Base-by-base conservation (phyloP, 2,113 vertebrate species). In the Arenaria interpres region DNA sequence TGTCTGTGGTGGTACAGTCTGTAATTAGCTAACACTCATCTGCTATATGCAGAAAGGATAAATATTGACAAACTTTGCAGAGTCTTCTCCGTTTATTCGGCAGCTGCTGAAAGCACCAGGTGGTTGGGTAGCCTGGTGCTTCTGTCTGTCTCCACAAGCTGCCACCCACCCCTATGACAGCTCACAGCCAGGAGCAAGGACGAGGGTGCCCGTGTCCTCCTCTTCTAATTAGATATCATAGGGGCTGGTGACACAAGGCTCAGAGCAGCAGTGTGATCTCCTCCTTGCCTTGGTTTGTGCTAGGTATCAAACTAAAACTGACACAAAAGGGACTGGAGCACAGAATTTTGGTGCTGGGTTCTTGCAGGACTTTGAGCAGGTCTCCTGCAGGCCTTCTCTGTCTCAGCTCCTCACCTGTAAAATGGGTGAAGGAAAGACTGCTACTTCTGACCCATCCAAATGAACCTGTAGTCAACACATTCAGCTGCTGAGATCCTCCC, bases 401-500 rank as follows among this genome's bases (percentile, higher is more conserved):
- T 43, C 33, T 81, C 53, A 88, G 30, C 3, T 57, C 33, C 75
- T 76, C 48, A 77, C 17, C 14, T 63, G 43, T 48, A 63, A 77
- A 73, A 46, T 7, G 53, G 3, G 9, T 27, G 37, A 28, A 43
- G 46, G n/a, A 45, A 66, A n/a, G 20, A 32, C 32, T 80, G 13
- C 5, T 43, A 6, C 46, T 71, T 73, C 43, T 32, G 28, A 60
- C 13, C 50, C 25, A 23, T 9, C 6, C 28, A 62, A 33, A 41
- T 2, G 45, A 66, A 56, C 30, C 24, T 1, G 0, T 17, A 48
- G 37, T 27, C 53, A 53, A 46, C 10, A n/a, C 0, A 0, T 51
- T 16, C 20, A 63, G 30, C 69, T 69, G 59, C 43, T 48, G n/a
- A 74, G 56, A 73, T 54, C 37, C 41, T 48, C 46, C 33, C 30